phyloP scores from a whole-genome alignment of 2,797 vertebrate species.

The Manis crassicaudata region DNA sequence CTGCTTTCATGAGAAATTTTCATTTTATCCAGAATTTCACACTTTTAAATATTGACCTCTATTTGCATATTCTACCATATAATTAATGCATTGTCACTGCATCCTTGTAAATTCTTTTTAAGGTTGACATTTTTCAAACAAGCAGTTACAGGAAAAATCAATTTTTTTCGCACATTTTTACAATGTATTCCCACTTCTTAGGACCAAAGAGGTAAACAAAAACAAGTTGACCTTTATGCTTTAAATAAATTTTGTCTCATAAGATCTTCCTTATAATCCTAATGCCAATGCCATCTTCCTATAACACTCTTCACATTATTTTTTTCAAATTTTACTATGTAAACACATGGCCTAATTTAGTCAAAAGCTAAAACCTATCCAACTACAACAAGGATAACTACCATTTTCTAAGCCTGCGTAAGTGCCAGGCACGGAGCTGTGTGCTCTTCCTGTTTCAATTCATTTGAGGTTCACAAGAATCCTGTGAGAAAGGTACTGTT shows the following conservation, averaged over 20 bases:
- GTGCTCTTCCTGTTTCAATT: not conserved
- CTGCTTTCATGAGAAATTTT: slow-evolving; percentile 13
- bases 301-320: not conserved
- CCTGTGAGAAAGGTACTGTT: not conserved
- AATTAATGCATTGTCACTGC: slow-evolving; percentile 9
- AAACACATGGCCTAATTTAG: not conserved
- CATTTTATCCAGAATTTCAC: slow-evolving; percentile 23
- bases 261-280: slow-evolving; percentile 20
- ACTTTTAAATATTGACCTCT: slow-evolving; percentile 27
- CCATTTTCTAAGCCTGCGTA: not conserved
- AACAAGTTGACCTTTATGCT: slow-evolving; percentile 62
- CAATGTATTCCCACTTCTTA: slow-evolving; percentile 61
- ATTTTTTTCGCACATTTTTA: slow-evolving; percentile 55
- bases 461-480: not conserved
- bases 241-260: slow-evolving; percentile 48
- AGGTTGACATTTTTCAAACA: slow-evolving; percentile 68
- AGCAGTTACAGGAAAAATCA: slow-evolving; percentile 54
- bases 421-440: not conserved
- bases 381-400: not conserved
- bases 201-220: slow-evolving; percentile 67
- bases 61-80: slow-evolving; percentile 48
- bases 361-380: slow-evolving; percentile 16
- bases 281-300: slow-evolving; percentile 12
- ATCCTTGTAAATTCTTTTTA: slow-evolving; percentile 38
- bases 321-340: slow-evolving; percentile 15